Conservation (phyloP, 2,888 invertebrate species). For the Oligia fasciuncula region DNA sequence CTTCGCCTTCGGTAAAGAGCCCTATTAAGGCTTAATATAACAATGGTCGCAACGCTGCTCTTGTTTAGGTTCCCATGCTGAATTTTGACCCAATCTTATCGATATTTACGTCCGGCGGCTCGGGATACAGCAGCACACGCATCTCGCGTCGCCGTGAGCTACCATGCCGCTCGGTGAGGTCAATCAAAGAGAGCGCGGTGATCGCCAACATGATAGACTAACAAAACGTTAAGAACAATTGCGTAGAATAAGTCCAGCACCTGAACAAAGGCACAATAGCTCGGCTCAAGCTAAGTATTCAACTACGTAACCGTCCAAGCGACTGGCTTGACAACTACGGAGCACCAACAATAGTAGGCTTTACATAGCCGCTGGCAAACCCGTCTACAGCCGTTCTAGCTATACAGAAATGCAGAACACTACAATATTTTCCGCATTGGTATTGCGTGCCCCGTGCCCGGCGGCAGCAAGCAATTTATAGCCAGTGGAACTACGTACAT, state of each 20-base stretch:
- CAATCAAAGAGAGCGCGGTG: too few species aligned
- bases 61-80: too few species aligned
- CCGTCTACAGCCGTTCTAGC: conserved; percentile 69
- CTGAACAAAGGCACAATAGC: conserved; percentile 55
- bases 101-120: too few species aligned
- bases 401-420: conserved; percentile 67
- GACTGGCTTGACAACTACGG: conserved; percentile 69
- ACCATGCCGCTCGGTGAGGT: too few species aligned
- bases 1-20: too few species aligned
- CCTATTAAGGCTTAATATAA: too few species aligned
- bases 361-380: conserved; percentile 74
- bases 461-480: conserved; percentile 88
- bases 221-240: conserved; percentile 13
- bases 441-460: conserved; percentile 89
- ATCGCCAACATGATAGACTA: not conserved
- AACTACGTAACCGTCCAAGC: conserved; percentile 57
- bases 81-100: too few species aligned
- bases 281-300: conserved; percentile 43
- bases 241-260: conserved; percentile 27
- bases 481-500: conserved; percentile 81
- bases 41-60: too few species aligned
- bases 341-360: conserved; percentile 77
- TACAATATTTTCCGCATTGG: conserved; percentile 87
- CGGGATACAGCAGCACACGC: too few species aligned
- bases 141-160: too few species aligned